These are phyloP conservation scores for Aspidiotus destructor DNA, from an alignment of 2,888 invertebrate species.

Conservation along the genomic window DNA sequence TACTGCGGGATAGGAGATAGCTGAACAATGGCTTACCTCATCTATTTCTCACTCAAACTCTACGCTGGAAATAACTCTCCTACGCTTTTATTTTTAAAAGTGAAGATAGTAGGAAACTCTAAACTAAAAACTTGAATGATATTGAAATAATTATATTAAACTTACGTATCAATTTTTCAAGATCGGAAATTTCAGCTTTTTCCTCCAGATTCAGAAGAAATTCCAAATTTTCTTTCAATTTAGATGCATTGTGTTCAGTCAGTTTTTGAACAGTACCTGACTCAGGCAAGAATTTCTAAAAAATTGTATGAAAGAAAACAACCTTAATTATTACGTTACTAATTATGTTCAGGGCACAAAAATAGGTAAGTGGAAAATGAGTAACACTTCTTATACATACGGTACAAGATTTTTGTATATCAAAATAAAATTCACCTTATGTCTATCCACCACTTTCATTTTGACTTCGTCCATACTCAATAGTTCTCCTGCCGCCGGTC, in stretches of 20 bases:
- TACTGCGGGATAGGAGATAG: too few species aligned
- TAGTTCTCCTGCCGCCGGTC: conserved; percentile 23
- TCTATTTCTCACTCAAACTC: too few species aligned
- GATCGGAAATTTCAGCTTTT: conserved; percentile 24
- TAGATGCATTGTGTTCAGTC: conserved; percentile 19
- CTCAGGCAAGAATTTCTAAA: conserved; percentile 8
- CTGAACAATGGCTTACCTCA: too few species aligned
- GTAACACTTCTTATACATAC: too few species aligned
- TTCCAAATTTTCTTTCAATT: conserved; percentile 25
- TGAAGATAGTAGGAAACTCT: too few species aligned
- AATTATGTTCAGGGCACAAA: neutral
- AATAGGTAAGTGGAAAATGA: too few species aligned
- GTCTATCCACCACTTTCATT: conserved; percentile 13
- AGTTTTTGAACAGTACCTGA: conserved; percentile 12
- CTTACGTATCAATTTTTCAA: conserved; percentile 21
- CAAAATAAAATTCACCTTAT: conserved; percentile 7
- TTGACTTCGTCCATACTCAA: conserved; percentile 9
- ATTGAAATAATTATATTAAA: neutral
- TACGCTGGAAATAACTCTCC: too few species aligned
- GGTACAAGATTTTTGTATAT: too few species aligned
- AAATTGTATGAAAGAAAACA: conserved; percentile 14
- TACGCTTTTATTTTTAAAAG: too few species aligned
- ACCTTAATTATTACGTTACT: neutral
- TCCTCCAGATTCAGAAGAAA: conserved; percentile 22
- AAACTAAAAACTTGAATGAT: too few species aligned